These are phyloP conservation scores for Ranitomeya imitator DNA, from an alignment of 2,113 vertebrate genomes.

Conservation along the genomic window DNA sequence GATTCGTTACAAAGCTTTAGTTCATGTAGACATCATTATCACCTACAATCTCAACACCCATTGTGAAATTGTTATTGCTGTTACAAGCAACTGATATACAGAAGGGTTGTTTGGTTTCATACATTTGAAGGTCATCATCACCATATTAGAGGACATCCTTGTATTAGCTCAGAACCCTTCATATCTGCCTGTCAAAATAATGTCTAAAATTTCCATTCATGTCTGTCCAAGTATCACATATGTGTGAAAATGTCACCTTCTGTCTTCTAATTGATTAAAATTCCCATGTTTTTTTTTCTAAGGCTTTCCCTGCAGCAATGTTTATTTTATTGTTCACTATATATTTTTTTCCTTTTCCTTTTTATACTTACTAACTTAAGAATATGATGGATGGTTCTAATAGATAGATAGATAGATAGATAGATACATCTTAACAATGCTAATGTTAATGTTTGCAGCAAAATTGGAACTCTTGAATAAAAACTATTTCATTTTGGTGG, in stretches of 20 bases:
- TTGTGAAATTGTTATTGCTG: background rate
- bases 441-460: too few species aligned
- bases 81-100: background rate
- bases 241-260: background rate
- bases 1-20: background rate
- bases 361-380: background rate
- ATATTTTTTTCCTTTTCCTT: too few species aligned
- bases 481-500: too few species aligned
- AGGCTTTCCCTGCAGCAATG: too few species aligned
- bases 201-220: background rate
- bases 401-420: too few species aligned
- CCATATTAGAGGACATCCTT: conserved; percentile 1
- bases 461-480: too few species aligned
- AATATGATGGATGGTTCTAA: background rate
- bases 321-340: too few species aligned
- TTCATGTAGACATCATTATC: background rate
- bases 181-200: background rate
- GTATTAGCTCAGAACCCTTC: background rate
- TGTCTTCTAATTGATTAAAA: background rate
- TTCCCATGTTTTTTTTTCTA: too few species aligned
- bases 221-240: background rate
- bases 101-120: background rate
- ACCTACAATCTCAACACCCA: background rate
- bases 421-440: too few species aligned
- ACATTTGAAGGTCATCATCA: conserved; percentile 22